A percentile compares a stretch with the other conserved stretches of the same genome.
Evolutionary conservation across 2,797 vertebrate species (phyloP).

Genomic region (Sebastes matsubarae): DNA sequence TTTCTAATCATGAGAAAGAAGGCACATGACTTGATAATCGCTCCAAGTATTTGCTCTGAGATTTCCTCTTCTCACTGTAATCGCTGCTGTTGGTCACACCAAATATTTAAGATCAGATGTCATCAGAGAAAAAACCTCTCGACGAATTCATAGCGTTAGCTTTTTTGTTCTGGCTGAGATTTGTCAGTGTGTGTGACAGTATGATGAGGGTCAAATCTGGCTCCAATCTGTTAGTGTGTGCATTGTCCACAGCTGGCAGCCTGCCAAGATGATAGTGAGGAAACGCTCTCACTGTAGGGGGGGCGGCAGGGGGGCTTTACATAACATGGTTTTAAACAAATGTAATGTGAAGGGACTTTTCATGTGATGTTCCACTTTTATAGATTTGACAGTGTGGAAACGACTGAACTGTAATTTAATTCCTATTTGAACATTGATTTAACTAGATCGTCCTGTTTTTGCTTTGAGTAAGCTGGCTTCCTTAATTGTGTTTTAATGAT

Average conservation of each 20-base stretch:
- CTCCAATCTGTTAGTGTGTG: slow-evolving; percentile 1
- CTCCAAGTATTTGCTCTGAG: slow-evolving; percentile 44
- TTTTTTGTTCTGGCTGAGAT: background rate
- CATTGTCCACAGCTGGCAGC: slow-evolving; percentile 4
- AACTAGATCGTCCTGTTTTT: background rate
- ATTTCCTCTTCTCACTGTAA: slow-evolving; percentile 8
- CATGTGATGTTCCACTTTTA: slow-evolving; percentile 22
- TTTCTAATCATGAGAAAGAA: slow-evolving; percentile 42
- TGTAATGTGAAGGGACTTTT: slow-evolving; percentile 37
- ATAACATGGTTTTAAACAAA: slow-evolving; percentile 54
- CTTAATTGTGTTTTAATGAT: slow-evolving; percentile 13
- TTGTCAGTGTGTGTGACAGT: background rate
- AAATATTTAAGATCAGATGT: slow-evolving; percentile 13
- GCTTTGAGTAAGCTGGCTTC: background rate
- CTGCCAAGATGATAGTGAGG: slow-evolving; percentile 32
- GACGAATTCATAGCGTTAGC: background rate
- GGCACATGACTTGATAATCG: slow-evolving; percentile 63
- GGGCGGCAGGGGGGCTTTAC: slow-evolving; percentile 16
- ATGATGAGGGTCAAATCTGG: slow-evolving; percentile 19
- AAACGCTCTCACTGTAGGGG: background rate
- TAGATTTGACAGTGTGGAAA: slow-evolving; percentile 31
- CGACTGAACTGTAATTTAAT: slow-evolving; percentile 17
- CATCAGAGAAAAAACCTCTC: background rate
- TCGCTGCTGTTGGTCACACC: background rate
- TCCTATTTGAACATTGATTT: slow-evolving; percentile 26